Evolutionary conservation across 2,888 invertebrate species (phyloP), one percentile per base, ranked within the genome.

Genomic region (Acronicta aceris): DNA sequence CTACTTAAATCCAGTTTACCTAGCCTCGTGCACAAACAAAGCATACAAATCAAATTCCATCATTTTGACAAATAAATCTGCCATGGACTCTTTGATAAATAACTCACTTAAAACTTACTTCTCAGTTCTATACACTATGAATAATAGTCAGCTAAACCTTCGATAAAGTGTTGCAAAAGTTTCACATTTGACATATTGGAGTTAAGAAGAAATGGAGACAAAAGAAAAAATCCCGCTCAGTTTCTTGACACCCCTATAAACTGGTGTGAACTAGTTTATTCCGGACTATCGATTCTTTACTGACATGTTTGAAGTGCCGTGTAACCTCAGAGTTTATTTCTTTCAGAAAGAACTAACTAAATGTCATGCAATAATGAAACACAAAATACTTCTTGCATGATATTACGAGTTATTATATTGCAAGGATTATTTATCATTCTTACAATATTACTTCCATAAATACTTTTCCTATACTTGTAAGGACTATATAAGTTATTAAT

Each of bases 131-230:
- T 15, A 38, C 53, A 38, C 27, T 43, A 54, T 74, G 61, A 71
- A 71, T 74, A 71, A 68, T 62, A 74, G n/a, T n/a, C 0, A 13
- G 38, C 40, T 49, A 61, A 67, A 71, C 71, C 66, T 57, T 46
- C 64, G 51, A 75, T 68, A 62, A 63, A 65, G 69, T 65, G 51
- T 58, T 66, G 42, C 51, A 59, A 47, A 68, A 71, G 60, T 78
- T 76, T 71, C 49, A 27, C 65, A 71, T 78, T 73, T 77, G 79
- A 78, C 76, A 76, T 74, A 78, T 76, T 59, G 67, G 52, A 78
- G 67, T 78, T 76, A 25, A 61, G 49, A 69, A 71, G 59, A 62
- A 69, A 74, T 60, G 48, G 59, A 77, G 65, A 71, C 68, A 66
- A 71, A 59, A 65, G 69, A 60, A 70, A n/a, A 73, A 63, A 56